phyloP scores from a whole-genome alignment of 2,888 invertebrate genomes.

The Lithosia quadra region DNA sequence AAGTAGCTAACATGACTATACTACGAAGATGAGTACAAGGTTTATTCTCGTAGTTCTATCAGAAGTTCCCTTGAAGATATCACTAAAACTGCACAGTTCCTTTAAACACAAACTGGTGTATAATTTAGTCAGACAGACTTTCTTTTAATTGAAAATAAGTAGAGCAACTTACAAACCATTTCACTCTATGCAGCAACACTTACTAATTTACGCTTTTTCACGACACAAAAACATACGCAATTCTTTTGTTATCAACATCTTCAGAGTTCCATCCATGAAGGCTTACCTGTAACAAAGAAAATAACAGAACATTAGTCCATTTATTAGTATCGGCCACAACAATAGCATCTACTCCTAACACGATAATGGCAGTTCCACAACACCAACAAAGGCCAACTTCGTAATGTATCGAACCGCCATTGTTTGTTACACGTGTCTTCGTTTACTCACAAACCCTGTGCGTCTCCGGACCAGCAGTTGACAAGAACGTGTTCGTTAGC shows the following conservation, averaged over 20 bases:
- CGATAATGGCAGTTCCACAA: slow-evolving; percentile 3
- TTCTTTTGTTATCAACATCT: neutral
- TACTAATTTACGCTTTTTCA: neutral
- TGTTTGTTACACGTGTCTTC: slow-evolving; percentile 12
- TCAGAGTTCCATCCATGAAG: neutral
- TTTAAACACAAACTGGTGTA: no score
- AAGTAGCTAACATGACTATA: no score
- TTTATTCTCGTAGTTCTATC: no score
- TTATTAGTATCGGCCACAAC: neutral
- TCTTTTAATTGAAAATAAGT: no score
- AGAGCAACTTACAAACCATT: neutral
- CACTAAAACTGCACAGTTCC: no score
- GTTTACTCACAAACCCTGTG: neutral
- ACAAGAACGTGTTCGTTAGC: neutral
- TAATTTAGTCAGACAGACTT: no score
- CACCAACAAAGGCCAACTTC: slow-evolving; percentile 14
- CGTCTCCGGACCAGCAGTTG: neutral
- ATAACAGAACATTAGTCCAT: slow-evolving; percentile 5
- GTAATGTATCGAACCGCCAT: slow-evolving; percentile 7
- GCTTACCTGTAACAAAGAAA: slow-evolving; percentile 26
- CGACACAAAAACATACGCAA: neutral
- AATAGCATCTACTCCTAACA: neutral
- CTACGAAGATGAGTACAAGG: no score
- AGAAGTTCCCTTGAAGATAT: no score
- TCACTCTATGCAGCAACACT: neutral